A percentile compares a stretch with the other conserved stretches of the same genome.
These are phyloP conservation scores for Sphecodes monilicornis DNA, from an alignment of 2,888 invertebrate species.

Conservation along the genomic window DNA sequence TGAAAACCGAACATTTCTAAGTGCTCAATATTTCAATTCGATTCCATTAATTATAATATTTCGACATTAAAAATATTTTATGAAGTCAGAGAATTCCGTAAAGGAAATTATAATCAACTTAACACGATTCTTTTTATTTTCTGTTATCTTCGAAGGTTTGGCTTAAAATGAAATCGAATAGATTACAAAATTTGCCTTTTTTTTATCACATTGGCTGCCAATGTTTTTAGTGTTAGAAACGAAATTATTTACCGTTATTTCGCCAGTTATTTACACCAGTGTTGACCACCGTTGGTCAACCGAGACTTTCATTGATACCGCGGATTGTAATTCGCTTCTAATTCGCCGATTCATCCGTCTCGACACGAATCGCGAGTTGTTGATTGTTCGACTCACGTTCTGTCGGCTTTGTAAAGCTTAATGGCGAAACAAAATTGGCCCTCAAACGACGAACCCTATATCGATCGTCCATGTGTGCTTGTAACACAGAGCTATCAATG, in stretches of 20 bases:
- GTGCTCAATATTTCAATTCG: background rate
- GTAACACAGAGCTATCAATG: background rate
- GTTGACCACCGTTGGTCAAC: background rate
- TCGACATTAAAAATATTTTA: background rate
- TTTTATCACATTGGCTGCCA: background rate
- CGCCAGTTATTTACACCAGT: background rate
- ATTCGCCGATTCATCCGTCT: slow-evolving; percentile 1
- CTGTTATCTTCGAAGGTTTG: background rate
- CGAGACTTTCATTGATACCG: background rate
- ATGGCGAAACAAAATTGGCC: background rate
- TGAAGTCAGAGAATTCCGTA: background rate
- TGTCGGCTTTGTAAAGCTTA: slow-evolving; percentile 10
- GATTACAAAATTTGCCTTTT: background rate
- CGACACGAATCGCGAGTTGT: background rate
- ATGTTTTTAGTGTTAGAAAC: background rate
- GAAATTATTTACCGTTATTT: background rate
- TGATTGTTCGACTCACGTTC: background rate
- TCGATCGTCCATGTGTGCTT: background rate
- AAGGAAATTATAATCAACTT: background rate
- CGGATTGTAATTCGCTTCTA: background rate
- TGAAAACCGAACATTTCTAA: background rate
- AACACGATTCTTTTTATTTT: background rate
- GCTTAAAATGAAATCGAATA: no score
- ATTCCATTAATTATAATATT: background rate
- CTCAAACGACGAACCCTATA: background rate